Base-by-base conservation (phyloP, 2,888 invertebrate genomes). In the Catocala sponsa region DNA sequence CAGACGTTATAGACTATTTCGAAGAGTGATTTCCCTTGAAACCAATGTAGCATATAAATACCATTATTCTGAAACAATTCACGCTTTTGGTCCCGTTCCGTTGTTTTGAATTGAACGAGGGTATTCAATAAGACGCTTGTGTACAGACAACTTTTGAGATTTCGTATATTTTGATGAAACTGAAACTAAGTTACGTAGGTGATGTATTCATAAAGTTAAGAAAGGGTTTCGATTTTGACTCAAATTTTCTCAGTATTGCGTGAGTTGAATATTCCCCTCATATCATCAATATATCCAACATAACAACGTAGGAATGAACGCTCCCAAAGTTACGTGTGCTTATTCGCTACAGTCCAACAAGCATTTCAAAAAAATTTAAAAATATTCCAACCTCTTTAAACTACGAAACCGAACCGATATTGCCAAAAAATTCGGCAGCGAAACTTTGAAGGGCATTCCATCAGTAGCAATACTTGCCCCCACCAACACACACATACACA, bases 1-100 rank as follows among this genome's bases (percentile, higher is more conserved):
- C 87, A 85, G 85, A 86, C 86, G 91, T 87, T 90, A 91, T 88
- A 88, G 92, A 82, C 90, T 89, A 88, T 90, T 88, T 87, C 74
- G 81, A 77, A 86, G 90, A 93, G 90, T 94, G 94, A 94, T 94
- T 94, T 94, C 94, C 94, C 94, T 88, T 91, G 94, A 90, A 94
- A 92, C 92, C 94, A 90, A 94, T 94, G 94, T 92, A 91, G 90
- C 94, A 92, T 91, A 93, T 91, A 93, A 94, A 94, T 93, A 93
- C 92, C 90, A 91, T 92, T 94, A 94, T 91, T 91, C 85, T 89
- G 91, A 90, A 91, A 92, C 93, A 92, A 91, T 94, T 88, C 90
- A 84, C 90, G 88, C 87, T 84, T 87, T 83, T 85, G 74, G 86
- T 84, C 84, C 82, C 85, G 81, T 81, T 80, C 79, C 77, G 82